Percentiles rank a stretch among this genome's conserved stretches.
Conservation (phyloP, 2,797 vertebrate genomes). For the Poeciliopsis presidionis region DNA sequence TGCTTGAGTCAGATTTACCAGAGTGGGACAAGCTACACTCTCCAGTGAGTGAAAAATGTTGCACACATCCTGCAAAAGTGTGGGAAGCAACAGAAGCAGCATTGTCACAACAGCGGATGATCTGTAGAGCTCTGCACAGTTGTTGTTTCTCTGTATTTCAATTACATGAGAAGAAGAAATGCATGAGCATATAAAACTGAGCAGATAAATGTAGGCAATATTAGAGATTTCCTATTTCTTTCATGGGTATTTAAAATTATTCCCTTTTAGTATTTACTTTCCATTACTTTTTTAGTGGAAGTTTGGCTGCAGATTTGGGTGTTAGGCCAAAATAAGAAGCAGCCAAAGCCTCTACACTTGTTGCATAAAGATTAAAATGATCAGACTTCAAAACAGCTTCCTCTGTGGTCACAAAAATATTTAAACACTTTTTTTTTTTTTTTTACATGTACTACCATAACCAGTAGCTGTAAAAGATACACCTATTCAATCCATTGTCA, state of each 20-base stretch:
- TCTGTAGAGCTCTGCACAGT: slow-evolving; percentile 42
- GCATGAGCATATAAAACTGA: not conserved
- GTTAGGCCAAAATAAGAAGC: not conserved
- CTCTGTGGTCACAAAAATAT: not conserved
- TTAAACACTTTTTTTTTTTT: not conserved
- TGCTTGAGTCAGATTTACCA: slow-evolving; percentile 68
- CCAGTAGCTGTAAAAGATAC: not conserved
- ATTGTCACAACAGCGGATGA: slow-evolving; percentile 4
- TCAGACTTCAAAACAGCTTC: not conserved
- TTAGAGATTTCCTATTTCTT: not conserved
- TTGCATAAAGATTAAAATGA: not conserved
- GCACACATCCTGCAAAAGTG: slow-evolving; percentile 64
- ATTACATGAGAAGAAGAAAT: not conserved
- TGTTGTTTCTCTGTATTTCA: slow-evolving; percentile 21
- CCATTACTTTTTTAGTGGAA: not conserved
- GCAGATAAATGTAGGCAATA: not conserved
- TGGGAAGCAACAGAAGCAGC: slow-evolving; percentile 54
- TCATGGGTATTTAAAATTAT: not conserved
- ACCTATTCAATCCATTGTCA: not conserved
- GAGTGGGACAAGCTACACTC: slow-evolving; percentile 60
- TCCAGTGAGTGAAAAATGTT: slow-evolving; percentile 62
- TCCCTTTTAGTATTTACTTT: not conserved
- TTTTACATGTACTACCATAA: not conserved
- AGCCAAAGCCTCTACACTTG: not conserved
- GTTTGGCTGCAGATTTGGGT: slow-evolving; percentile 1